Conservation (phyloP, 2,797 vertebrate genomes). For the Falco rusticolus region DNA sequence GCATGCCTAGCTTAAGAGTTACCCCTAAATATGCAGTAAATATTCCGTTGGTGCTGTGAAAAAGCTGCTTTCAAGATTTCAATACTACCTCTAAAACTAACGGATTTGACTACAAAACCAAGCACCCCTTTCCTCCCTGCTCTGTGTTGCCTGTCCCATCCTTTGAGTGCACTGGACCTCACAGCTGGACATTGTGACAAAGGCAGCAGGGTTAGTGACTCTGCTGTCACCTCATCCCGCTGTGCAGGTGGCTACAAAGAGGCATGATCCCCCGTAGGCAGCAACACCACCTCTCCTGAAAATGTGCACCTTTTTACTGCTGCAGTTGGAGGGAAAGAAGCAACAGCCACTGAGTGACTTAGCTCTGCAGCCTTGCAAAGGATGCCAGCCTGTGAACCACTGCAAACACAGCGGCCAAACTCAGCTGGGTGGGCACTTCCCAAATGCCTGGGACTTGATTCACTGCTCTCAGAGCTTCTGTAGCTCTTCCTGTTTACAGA, state of each 20-base stretch:
- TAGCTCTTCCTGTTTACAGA: background rate
- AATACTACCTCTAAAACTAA: background rate
- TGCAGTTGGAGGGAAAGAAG: background rate
- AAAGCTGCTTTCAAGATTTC: background rate
- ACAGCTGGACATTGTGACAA: accelerated
- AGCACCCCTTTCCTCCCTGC: background rate
- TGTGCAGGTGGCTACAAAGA: background rate
- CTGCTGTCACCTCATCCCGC: background rate
- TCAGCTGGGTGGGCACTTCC: background rate
- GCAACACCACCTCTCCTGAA: background rate
- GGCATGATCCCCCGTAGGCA: background rate
- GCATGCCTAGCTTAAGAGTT: background rate
- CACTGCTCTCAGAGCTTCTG: background rate
- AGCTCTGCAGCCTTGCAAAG: background rate
- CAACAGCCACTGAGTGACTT: background rate
- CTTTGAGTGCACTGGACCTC: background rate
- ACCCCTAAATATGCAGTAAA: background rate
- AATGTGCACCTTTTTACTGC: background rate
- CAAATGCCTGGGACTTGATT: accelerated
- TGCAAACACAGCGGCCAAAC: background rate
- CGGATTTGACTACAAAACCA: background rate
- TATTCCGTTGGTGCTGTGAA: background rate
- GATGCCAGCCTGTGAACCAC: accelerated
- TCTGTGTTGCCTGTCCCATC: background rate
- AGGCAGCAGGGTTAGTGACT: background rate